A percentile compares a stretch with the other conserved stretches of the same genome.
Conservation (phyloP, 2,113 vertebrate species). For the Ciconia stormi region DNA sequence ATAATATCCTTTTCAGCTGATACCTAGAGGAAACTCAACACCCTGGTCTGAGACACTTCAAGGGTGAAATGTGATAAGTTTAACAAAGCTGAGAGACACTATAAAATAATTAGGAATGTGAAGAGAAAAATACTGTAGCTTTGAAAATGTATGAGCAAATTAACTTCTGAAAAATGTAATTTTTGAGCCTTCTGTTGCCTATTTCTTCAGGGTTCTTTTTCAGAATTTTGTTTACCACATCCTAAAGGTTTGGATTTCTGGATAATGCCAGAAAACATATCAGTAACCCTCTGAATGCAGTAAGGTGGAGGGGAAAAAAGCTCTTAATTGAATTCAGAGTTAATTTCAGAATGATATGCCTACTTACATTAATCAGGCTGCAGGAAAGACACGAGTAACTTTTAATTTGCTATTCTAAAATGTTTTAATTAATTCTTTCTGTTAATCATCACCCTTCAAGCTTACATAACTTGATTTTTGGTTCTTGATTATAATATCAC, state of each 20-base stretch:
- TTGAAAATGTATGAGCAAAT: neutral
- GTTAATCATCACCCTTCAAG: neutral
- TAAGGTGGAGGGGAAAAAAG: neutral
- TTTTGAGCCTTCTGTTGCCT: neutral
- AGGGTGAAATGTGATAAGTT: neutral
- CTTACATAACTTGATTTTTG: neutral
- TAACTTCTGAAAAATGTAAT: neutral
- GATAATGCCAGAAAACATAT: neutral
- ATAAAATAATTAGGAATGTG: neutral
- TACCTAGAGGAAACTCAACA: neutral
- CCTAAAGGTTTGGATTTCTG: neutral
- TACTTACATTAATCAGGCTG: neutral
- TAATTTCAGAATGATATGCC: neutral
- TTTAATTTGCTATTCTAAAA: neutral
- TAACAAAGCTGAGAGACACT: neutral
- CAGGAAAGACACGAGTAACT: neutral
- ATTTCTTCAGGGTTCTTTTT: neutral
- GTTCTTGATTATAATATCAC: neutral
- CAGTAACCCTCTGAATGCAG: neutral
- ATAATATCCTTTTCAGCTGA: constrained; percentile 8
- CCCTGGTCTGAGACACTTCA: neutral
- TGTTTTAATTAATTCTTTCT: neutral
- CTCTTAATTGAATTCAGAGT: neutral
- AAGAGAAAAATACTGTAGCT: neutral
- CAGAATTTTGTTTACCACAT: neutral